Percentiles rank a stretch among this genome's conserved stretches.
Conservation (phyloP, 2,113 vertebrate species). For the Petaurus breviceps region DNA sequence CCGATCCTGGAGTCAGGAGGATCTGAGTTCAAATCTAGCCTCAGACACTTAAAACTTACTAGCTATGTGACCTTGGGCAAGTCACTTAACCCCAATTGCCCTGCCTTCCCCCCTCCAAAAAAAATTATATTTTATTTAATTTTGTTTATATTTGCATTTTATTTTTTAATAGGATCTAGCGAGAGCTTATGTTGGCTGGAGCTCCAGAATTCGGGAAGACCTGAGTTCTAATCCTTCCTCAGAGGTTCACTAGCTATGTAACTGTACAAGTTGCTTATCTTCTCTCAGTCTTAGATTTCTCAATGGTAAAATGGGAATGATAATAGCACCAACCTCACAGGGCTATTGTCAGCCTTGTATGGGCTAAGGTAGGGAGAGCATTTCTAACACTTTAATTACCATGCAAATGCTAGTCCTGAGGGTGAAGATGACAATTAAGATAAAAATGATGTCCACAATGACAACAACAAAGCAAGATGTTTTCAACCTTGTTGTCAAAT, state of each 20-base stretch:
- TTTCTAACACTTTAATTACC: no score
- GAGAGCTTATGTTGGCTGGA: not conserved
- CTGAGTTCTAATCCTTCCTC: not conserved
- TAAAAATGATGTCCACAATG: no score
- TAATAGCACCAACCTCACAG: not conserved
- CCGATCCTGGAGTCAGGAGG: no score
- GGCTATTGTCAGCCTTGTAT: not conserved
- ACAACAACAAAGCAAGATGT: no score
- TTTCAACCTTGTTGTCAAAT: no score
- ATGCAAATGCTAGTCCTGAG: no score
- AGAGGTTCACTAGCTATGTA: not conserved
- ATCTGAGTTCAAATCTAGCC: no score
- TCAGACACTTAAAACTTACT: no score
- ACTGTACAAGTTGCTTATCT: not conserved
- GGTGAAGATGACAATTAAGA: no score
- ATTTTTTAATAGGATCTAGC: not conserved
- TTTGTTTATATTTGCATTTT: not conserved
- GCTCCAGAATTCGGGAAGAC: not conserved
- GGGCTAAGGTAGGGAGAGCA: not conserved
- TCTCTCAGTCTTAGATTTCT: not conserved
- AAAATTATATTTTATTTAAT: not conserved
- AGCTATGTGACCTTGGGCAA: no score
- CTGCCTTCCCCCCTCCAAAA: no score
- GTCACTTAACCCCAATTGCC: no score
- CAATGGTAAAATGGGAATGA: not conserved